Evolutionary conservation across 2,113 vertebrate genomes (phyloP), one percentile per base, ranked within the genome.

Genomic region (Gadus chalcogrammus): DNA sequence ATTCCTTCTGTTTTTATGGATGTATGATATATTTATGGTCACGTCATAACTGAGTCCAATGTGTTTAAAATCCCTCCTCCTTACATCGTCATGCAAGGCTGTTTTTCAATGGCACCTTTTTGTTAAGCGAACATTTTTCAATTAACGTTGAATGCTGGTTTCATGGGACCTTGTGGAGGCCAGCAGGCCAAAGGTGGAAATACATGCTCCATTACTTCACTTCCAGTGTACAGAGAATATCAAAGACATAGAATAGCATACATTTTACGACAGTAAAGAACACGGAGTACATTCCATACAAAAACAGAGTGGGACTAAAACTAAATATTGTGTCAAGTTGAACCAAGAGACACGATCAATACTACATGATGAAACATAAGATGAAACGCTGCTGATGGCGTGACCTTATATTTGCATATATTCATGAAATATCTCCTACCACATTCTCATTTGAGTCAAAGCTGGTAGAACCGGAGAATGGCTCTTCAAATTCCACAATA

Each of bases 381-480:
- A 16, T 60, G 71, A 70, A 76, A 81, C 77, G 75, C 67, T 64
- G 65, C 17, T 20, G 72, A 80, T 69, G 61, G 62, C 65, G 72
- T 82, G 79, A 87, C 84, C 79, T 87, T 85, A 82, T 81, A 85
- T 90, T 88, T 90, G 88, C 87, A 90, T 90, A 90, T 90, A 48
- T 88, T 81, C 87, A 88, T 82, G 86, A 85, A 89, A 90, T 86
- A 84, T 82, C 84, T 85, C 85, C 83, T 81, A 78, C 77, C 80
- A 76, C 84, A 67, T 76, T 85, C 79, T 79, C 81, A 76, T 85
- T 88, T 85, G 87, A 87, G 86, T 88, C 81, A 83, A 82, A 85
- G 87, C 87, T 90, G 87, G 84, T 88, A 83, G 74, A 86, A 88
- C 87, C 78, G 82, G 69, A 18, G 85, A 85, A 88, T 86, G 84